Evolutionary conservation across 2,888 invertebrate genomes (phyloP), one percentile per base, ranked within the genome.

Genomic region (Cephus rjabovi): DNA sequence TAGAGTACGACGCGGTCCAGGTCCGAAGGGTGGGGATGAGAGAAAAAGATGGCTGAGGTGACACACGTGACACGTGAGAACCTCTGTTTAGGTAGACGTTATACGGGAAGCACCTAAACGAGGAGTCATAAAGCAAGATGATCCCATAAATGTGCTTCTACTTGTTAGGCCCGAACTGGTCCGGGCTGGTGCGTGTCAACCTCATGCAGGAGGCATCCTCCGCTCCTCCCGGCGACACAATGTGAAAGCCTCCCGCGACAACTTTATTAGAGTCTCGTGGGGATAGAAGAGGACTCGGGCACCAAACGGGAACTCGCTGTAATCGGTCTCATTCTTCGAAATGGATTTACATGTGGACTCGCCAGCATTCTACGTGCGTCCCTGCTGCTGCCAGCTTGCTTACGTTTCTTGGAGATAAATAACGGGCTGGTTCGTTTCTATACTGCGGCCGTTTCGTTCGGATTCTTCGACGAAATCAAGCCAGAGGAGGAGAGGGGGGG

Each of bases 221-320:
- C 82, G 80, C 83, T 77, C 78, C 79, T 71, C 78, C 71, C 77
- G 80, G 79, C 80, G 77, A 78, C 71, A 78, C 79, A 84, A 86
- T 84, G 84, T 82, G 86, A 84, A 87, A 85, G 84, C 82, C 83
- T 84, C 84, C 82, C 83, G 83, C 81, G 85, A 86, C 86, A 88
- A 87, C 86, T 87, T 88, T 87, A 88, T 88, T 87, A 87, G 83
- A 85, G 80, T 78, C 56, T 56, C 56, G 9, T 37, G 23, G 23
- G 23, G 56, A 56, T 23, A 56, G 23, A 23, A 15, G 56, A 56
- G 23, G 23, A 56, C 9, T 56, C 23, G 23, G 56, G 56, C 56
- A 56, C 56, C 23, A 56, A 56, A 56, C 56, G 56, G 56, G 56
- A 56, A 23, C 56, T 23, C 56, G 15, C 23, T 23, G 56, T 23